A percentile compares a stretch with the other conserved stretches of the same genome.
phyloP scores from a whole-genome alignment of 2,113 vertebrate genomes.

The Terrapene triunguis region DNA sequence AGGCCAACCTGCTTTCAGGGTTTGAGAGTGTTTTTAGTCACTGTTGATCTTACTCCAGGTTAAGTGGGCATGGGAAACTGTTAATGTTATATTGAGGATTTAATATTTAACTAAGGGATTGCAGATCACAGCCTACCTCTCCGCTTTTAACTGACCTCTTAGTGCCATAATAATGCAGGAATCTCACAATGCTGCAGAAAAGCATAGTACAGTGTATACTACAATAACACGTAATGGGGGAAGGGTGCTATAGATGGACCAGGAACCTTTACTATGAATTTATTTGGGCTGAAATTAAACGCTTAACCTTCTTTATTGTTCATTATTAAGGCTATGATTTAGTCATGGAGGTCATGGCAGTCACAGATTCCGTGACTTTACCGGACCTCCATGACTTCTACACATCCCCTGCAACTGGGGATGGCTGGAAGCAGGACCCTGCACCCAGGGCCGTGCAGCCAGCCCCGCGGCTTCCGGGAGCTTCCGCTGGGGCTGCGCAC shows the following conservation, averaged over 20 bases:
- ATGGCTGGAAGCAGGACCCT: too few species aligned
- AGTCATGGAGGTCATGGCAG: too few species aligned
- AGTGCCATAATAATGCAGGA: neutral
- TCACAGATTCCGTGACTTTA: too few species aligned
- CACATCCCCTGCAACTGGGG: too few species aligned
- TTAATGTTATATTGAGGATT: neutral
- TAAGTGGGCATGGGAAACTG: neutral
- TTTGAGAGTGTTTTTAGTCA: neutral
- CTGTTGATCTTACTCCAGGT: neutral
- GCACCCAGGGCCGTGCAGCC: too few species aligned
- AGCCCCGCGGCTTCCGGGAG: too few species aligned
- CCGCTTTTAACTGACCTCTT: neutral
- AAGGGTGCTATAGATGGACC: neutral
- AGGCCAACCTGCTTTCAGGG: neutral
- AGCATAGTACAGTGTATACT: neutral
- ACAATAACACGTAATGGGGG: neutral
- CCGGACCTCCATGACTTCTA: too few species aligned
- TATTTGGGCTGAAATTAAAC: neutral
- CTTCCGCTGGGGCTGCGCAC: too few species aligned
- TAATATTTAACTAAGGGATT: constrained; percentile 8
- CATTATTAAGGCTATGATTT: neutral
- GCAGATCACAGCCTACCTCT: neutral
- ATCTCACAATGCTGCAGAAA: neutral
- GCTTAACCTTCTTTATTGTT: neutral
- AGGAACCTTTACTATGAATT: neutral